phyloP scores from a whole-genome alignment of 2,113 vertebrate genomes.

The Pterocles burchelli region DNA sequence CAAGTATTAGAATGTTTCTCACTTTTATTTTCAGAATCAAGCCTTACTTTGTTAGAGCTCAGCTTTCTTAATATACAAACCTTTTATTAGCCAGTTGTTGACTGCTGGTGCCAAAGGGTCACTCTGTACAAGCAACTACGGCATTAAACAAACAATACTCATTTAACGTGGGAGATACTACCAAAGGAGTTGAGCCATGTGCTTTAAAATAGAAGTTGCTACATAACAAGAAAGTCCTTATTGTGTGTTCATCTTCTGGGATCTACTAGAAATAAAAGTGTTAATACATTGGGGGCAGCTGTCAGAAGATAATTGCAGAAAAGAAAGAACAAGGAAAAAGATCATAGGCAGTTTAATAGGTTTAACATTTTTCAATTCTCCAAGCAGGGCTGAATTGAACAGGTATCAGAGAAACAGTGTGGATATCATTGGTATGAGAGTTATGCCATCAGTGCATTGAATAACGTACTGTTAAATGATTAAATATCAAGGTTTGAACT shows the following conservation, averaged over 20 bases:
- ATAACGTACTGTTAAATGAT: conserved; percentile 75
- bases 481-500: conserved; percentile 86
- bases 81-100: neutral
- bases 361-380: neutral
- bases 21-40: neutral
- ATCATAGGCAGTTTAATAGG: neutral
- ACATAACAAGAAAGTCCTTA: neutral
- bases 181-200: neutral
- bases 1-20: neutral
- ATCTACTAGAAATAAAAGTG: neutral
- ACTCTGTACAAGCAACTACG: neutral
- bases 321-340: neutral
- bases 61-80: neutral
- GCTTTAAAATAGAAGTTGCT: neutral
- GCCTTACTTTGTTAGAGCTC: neutral
- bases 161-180: neutral
- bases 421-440: conserved; percentile 24
- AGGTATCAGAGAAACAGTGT: conserved; percentile 19
- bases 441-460: conserved; percentile 35
- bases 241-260: neutral
- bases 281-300: neutral
- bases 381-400: neutral
- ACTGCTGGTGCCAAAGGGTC: neutral
- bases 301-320: neutral
- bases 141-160: neutral